Evolutionary conservation across 2,888 invertebrate genomes (phyloP), one percentile per base, ranked within the genome.

Genomic region (Charanyca ferruginea): DNA sequence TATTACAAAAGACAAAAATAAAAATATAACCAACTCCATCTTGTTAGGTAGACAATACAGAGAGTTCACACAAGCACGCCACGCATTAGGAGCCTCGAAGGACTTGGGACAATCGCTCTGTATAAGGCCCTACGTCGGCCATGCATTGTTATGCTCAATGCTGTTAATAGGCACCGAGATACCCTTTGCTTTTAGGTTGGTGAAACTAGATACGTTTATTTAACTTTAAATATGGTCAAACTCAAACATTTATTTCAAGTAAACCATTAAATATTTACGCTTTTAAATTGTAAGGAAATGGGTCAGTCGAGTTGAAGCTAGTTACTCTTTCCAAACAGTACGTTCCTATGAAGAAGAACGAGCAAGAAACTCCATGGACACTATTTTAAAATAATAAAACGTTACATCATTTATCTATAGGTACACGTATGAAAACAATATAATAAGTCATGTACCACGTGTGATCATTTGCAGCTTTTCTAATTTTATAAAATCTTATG

Each of bases 51-150:
- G 70, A 66, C 60, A 73, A 71, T 69, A 44, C 64, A 47, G 66
- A 47, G 66, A 0, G 16, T 77, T 73, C 68, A 81, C 71, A 79
- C 68, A 65, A 76, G 61, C 60, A 20, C 38, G 48, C 54, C 47
- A 23, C 70, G 64, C 66, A 77, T 80, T 81, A 64, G 59, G 41
- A 51, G 61, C 23, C 9, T 42, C 77, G 22, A 77, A 75, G 77
- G 77, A 66, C 66, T 59, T 48, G 48, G 45, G 66, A 73, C 73
- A 80, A 78, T 78, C 55, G 70, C 47, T 79, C 80, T 81, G 61
- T 77, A 81, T 81, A 80, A 67, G 80, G 81, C 20, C 13, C 53
- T 59, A 69, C 69, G 68, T 47, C 62, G 63, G 1, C 61, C 42
- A 48, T 49, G 73, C 68, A 79, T 79, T 80, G 76, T 73, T 77